A percentile compares a stretch with the other conserved stretches of the same genome.
phyloP scores from a whole-genome alignment of 1,140 invertebrate genomes.

The Anoplophora glabripennis region DNA sequence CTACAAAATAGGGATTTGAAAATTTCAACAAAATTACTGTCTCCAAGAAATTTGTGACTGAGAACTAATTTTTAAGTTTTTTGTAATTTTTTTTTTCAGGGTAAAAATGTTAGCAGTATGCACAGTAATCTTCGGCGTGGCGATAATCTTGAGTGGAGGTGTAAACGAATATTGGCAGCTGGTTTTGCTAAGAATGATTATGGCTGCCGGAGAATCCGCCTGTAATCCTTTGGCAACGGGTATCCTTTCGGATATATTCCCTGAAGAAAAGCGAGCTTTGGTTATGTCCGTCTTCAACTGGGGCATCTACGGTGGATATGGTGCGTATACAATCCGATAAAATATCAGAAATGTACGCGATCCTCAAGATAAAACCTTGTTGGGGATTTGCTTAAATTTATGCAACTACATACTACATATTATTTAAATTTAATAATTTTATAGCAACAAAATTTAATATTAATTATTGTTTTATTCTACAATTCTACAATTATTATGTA shows the following conservation, averaged over 20 bases:
- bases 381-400: too few relatives aligned
- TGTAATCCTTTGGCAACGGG: slow-evolving; percentile 87
- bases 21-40: too few relatives aligned
- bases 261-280: slow-evolving; percentile 76
- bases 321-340: slow-evolving; percentile 40
- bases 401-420: too few relatives aligned
- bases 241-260: slow-evolving; percentile 82
- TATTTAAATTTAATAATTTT: too few relatives aligned
- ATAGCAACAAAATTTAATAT: too few relatives aligned
- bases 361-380: too few relatives aligned
- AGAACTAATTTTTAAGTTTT: neutral
- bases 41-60: too few relatives aligned
- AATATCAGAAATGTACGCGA: too few relatives aligned
- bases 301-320: slow-evolving; percentile 94
- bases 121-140: slow-evolving; percentile 75
- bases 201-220: slow-evolving; percentile 84
- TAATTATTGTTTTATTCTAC: too few relatives aligned
- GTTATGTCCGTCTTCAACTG: slow-evolving; percentile 94
- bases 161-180: slow-evolving; percentile 90
- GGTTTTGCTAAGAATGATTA: slow-evolving; percentile 78
- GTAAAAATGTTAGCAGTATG: slow-evolving; percentile 73
- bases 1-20: too few relatives aligned
- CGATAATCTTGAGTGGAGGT: slow-evolving; percentile 77
- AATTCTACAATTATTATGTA: too few relatives aligned
- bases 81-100: slow-evolving; percentile 20